Base-by-base conservation (phyloP, 2,797 vertebrate genomes). In the Gouania willdenowi region DNA sequence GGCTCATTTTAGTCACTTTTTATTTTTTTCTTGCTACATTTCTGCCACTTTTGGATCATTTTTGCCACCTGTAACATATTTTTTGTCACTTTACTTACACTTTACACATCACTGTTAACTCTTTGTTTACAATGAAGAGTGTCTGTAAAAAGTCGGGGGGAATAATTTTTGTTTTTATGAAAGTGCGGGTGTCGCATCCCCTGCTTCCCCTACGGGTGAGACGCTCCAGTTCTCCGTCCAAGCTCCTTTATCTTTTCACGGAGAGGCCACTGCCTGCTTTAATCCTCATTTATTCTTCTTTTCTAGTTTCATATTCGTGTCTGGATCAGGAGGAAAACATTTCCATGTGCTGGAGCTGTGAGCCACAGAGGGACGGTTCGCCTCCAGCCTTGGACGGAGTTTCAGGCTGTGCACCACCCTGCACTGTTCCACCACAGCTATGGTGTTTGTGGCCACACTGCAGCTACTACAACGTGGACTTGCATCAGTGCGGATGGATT, bases 331-430 rank as follows among this genome's bases (percentile, higher is more conserved):
- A 72, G 73, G 69, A 84, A 87, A 84, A 77, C 84, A 72, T 63
- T 86, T 89, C 86, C 86, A 88, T 83, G 85, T 82, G 83, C 69
- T 75, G 65, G 68, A 73, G 66, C 49, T 66, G 54, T 70, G 68
- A 59, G 47, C 50, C 65, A 33, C 86, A 86, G 64, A 52, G 20
- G 26, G 41, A 62, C 63, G 66, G 70, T 68, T 51, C 24, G 69
- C 62, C 71, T 65, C n/a, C 38, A 34, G 61, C 22, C 54, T 64
- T 79, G 78, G 79, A 76, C 56, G n/a, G n/a, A n/a, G n/a, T n/a
- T 20, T 20, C 28, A 26, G 66, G 75, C 66, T 10, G 54, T 57
- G 64, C 61, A 57, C 75, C 75, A 74, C 75, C 78, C 81, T 79
- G 62, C 68, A 66, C 45, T 78, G 81, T 75, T 51, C 64, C 71